Evolutionary conservation across 2,113 vertebrate genomes (phyloP).

Genomic region (Oncorhynchus gorbuscha): DNA sequence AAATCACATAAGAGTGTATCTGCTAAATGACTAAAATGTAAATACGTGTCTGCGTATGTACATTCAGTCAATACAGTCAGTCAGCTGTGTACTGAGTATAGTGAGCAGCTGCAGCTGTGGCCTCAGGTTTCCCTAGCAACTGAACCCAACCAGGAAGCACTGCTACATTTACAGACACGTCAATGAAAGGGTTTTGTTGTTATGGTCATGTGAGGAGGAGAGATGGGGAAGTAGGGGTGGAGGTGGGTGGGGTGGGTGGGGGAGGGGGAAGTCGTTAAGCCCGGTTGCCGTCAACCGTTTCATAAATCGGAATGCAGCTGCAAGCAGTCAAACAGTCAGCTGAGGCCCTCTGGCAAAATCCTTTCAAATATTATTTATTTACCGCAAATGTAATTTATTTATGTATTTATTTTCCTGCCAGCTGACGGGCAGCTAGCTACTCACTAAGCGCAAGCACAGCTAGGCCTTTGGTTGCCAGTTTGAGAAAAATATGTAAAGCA

Average conservation of each 20-base stretch:
- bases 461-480: too few relatives aligned
- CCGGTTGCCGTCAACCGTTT: neutral
- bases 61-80: too few relatives aligned
- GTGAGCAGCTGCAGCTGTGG: neutral
- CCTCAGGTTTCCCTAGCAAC: neutral
- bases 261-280: neutral
- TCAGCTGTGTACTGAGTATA: too few relatives aligned
- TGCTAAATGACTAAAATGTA: too few relatives aligned
- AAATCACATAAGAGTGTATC: too few relatives aligned
- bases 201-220: neutral
- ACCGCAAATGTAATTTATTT: neutral
- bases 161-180: neutral
- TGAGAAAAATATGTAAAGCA: too few relatives aligned
- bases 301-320: neutral
- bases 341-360: neutral
- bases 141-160: neutral
- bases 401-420: neutral
- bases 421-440: neutral
- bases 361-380: neutral
- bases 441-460: neutral
- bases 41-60: too few relatives aligned
- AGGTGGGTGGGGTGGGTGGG: too few relatives aligned
- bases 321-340: neutral
- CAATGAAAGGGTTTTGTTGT: neutral
- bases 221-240: too few relatives aligned